Conservation (phyloP, 2,113 vertebrate species). For the Syngnathoides biaculeatus region DNA sequence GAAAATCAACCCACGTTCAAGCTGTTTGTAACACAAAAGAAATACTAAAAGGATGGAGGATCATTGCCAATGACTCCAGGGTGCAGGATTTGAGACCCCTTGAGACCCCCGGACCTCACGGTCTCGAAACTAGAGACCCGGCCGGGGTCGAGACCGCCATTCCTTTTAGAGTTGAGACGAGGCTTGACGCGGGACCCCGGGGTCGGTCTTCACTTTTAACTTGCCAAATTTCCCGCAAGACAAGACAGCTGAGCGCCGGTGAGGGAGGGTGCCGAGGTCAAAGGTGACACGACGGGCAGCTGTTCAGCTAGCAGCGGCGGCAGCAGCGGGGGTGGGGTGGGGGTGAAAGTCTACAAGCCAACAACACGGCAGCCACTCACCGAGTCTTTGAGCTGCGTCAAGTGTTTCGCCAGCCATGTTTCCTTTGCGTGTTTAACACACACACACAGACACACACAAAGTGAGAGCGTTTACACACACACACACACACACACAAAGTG, state of each 20-base stretch:
- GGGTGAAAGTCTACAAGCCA: constrained; percentile 15
- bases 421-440: constrained; percentile 64
- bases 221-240: too few species aligned
- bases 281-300: background rate
- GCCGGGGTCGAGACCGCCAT: too few species aligned
- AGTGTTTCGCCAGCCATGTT: constrained; percentile 71
- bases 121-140: too few species aligned
- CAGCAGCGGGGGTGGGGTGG: constrained; percentile 10
- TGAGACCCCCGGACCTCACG: too few species aligned
- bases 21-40: too few species aligned
- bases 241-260: too few species aligned
- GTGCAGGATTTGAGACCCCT: too few species aligned
- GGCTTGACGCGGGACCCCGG: background rate
- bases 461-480: background rate
- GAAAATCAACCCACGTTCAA: too few species aligned
- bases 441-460: constrained; percentile 15
- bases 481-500: background rate
- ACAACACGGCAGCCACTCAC: constrained; percentile 67
- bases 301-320: background rate
- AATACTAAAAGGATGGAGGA: too few species aligned
- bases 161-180: too few species aligned
- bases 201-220: too few species aligned
- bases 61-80: too few species aligned
- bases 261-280: background rate
- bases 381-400: constrained; percentile 72